Evolutionary conservation across 2,113 vertebrate species (phyloP), one percentile per base, ranked within the genome.

Genomic region (Caracal caracal): DNA sequence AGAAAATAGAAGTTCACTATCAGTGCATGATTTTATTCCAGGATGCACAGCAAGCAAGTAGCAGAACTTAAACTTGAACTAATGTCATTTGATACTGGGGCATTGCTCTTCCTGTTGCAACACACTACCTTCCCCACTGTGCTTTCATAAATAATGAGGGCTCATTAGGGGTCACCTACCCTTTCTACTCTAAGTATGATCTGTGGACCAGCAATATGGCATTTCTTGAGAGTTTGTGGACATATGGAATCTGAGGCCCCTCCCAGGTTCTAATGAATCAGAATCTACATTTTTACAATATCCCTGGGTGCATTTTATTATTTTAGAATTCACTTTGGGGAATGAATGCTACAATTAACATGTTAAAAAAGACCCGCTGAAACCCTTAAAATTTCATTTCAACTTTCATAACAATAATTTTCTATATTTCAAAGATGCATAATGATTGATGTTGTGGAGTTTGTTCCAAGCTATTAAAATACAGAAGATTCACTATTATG

Each of bases 381-480:
- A 86, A 86, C 43, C 20, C 30, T 89, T 92, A 37, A 24, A 49
- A 70, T 66, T 93, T 79, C 4, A 90, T 88, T 88, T 93, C 40
- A 88, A 65, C 16, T 93, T 90, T 79, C n/a, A 71, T 65, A 91
- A 87, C n/a, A 83, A 33, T 33, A 79, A 53, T 92, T 90, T 88
- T 81, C 85, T 61, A 11, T 53, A 88, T 30, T 89, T 94, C 59
- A 63, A 95, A 89, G 81, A 53, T 68, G 8, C 4, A 83, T 61
- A 66, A 66, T 95, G 68, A 80, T 47, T 94, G 19, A 76, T 78
- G 76, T 37, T 70, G n/a, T 65, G 37, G 76, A 47, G 63, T 96
- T 96, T 96, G 6, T 91, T 93, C 56, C 66, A 92, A 59, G 76
- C 5, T 93, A 88, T 3, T 53, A 53, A 93, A 92, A 93, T n/a